Base-by-base conservation (phyloP, 2,888 invertebrate species). In the Drosophila rellima region DNA sequence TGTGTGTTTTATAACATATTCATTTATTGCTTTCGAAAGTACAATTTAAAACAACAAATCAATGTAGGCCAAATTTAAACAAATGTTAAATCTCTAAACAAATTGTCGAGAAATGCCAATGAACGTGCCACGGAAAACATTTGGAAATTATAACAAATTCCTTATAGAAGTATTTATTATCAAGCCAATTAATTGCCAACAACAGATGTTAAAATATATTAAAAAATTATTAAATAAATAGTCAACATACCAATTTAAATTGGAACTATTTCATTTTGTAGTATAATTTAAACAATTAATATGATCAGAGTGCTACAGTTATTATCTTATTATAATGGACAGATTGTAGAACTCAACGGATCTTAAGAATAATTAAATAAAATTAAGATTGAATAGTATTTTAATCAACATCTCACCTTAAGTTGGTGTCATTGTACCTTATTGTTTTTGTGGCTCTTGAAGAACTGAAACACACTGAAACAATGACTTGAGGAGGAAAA, bases 81-180 rank as follows among this genome's bases (percentile, higher is more conserved):
- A 62, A 60, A 55, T 42, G 37, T 35, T 48, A 33, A 60, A 59
- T 74, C 40, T 73, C 17, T 51, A 63, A 73, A 73, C 72, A 72
- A 72, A n/a, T 44, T 20, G 31, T 17, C 8, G 8, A 48, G 45
- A 33, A 33, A n/a, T 26, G 42, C 40, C 31, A 54, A 39, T 31
- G 50, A 51, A 31, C 13, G 8, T 45, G 51, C 52, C 35, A 37
- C 6, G 11, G 11, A 40, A 40, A 13, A 3, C 20, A 26, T 39
- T 45, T 55, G 29, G 15, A 15, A 48, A 51, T 17, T 44, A 35
- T 51, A 3, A n/a, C 10, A 54, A 68, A 68, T 67, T 73, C 45
- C 40, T 52, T 10, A 7, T 18, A 15, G 17, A 56, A 31, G 18
- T 20, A 39, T 68, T 40, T 31, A 54, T 57, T 54, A 40, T 37